A percentile compares a stretch with the other conserved stretches of the same genome.
Conservation (phyloP, 2,113 vertebrate genomes). For the Rhinolophus ferrumequinum region DNA sequence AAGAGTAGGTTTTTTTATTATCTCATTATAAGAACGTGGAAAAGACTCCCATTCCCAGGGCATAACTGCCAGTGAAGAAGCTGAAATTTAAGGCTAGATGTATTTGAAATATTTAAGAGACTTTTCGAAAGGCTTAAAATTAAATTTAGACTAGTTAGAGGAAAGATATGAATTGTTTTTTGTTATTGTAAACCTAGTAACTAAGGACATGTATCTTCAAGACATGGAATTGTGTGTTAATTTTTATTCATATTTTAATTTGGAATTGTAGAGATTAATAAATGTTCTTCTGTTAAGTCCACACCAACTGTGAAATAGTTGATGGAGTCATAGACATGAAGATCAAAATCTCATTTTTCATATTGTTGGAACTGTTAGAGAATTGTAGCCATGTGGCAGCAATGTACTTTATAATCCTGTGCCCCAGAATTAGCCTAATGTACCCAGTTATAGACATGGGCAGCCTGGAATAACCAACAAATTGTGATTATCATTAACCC, state of each 20-base stretch:
- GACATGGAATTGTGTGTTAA: background rate
- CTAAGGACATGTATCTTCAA: background rate
- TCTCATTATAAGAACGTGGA: background rate
- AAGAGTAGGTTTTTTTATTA: background rate
- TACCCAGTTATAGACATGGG: background rate
- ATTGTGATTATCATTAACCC: background rate
- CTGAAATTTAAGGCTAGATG: background rate
- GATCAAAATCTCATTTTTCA: background rate
- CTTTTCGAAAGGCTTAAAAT: background rate
- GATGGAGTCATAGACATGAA: background rate
- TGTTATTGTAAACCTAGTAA: background rate
- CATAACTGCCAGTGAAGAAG: background rate
- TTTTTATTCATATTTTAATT: conserved; percentile 26
- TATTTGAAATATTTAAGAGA: background rate
- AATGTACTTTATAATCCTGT: background rate
- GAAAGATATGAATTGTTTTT: background rate
- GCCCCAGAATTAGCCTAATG: background rate
- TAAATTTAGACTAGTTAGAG: conserved; percentile 25
- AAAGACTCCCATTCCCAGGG: background rate
- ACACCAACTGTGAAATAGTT: background rate
- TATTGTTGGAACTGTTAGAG: background rate
- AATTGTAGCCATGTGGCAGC: background rate
- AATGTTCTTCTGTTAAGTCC: background rate
- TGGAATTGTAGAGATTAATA: background rate
- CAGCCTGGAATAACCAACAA: background rate